Evolutionary conservation across 2,888 invertebrate species (phyloP).

Genomic region (Biston betularia): DNA sequence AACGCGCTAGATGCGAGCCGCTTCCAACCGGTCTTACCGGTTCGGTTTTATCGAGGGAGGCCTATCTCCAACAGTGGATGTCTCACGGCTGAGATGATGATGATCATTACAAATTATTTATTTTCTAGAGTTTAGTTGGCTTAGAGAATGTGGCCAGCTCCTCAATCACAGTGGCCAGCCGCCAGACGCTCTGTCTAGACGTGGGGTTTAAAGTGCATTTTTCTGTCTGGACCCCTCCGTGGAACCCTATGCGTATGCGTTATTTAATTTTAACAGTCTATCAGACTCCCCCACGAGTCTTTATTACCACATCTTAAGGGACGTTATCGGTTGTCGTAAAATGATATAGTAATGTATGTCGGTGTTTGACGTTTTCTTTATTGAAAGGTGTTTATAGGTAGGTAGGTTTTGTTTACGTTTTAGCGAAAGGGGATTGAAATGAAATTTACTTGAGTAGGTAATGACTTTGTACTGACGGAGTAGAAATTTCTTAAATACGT

Average conservation of each 20-base stretch:
- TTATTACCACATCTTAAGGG: constrained; percentile 36
- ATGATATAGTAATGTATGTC: constrained; percentile 22
- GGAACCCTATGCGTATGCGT: constrained; percentile 71
- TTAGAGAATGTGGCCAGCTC: constrained; percentile 53
- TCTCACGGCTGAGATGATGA: background rate
- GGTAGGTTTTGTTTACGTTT: constrained; percentile 43
- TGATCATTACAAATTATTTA: background rate
- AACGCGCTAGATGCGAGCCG: too few species aligned
- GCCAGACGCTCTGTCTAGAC: constrained; percentile 81
- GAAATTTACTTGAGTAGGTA: too few species aligned
- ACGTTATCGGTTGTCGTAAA: constrained; percentile 36
- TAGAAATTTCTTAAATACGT: too few species aligned
- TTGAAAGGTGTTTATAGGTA: constrained; percentile 34
- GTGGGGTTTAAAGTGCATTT: constrained; percentile 83
- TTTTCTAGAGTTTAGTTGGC: background rate
- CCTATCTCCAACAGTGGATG: too few species aligned
- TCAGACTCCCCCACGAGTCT: constrained; percentile 32
- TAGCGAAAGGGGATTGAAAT: constrained; percentile 29
- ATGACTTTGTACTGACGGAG: too few species aligned
- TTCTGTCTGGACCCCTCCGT: constrained; percentile 80
- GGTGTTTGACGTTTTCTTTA: constrained; percentile 39
- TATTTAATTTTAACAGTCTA: constrained; percentile 69
- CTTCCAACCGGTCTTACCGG: too few species aligned
- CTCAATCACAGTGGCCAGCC: constrained; percentile 53
- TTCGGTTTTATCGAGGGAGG: too few species aligned